Evolutionary conservation across 2,797 vertebrate genomes (phyloP).

Genomic region (Xerus rutilus): DNA sequence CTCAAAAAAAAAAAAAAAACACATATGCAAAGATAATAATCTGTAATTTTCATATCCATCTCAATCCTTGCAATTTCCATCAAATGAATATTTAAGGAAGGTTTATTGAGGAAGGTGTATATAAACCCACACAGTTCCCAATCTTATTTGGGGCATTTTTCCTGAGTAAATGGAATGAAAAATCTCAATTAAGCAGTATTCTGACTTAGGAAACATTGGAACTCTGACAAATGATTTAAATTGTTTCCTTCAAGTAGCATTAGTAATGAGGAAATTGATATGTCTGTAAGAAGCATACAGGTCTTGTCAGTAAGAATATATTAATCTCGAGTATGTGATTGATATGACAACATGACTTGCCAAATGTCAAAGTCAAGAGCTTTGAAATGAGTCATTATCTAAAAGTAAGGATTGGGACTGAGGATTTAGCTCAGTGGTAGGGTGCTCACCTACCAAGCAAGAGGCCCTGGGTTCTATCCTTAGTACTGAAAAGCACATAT

Average conservation of each 20-base stretch:
- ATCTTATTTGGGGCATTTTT: constrained; percentile 60
- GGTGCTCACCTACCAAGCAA: background rate
- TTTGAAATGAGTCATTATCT: constrained; percentile 72
- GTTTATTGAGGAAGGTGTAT: background rate
- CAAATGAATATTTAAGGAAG: constrained; percentile 49
- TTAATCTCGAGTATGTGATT: constrained; percentile 70
- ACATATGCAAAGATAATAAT: constrained; percentile 29
- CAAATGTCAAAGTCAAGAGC: constrained; percentile 62
- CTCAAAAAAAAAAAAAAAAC: background rate
- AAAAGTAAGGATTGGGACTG: constrained; percentile 51
- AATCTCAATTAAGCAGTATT: constrained; percentile 47
- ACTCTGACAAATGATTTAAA: constrained; percentile 72
- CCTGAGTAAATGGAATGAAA: constrained; percentile 61
- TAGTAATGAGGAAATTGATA: constrained; percentile 75
- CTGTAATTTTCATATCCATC: constrained; percentile 11
- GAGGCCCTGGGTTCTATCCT: background rate
- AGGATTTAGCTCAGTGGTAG: background rate
- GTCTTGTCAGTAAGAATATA: constrained; percentile 60
- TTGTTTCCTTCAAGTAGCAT: constrained; percentile 74
- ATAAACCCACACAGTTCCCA: background rate
- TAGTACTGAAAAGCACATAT: background rate
- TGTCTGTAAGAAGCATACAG: constrained; percentile 59
- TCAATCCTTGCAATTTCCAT: constrained; percentile 48
- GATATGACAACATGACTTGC: constrained; percentile 62
- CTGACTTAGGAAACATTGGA: constrained; percentile 62